These are phyloP conservation scores for Scaptomyza montana DNA, from an alignment of 1,140 invertebrate species.

Conservation along the genomic window DNA sequence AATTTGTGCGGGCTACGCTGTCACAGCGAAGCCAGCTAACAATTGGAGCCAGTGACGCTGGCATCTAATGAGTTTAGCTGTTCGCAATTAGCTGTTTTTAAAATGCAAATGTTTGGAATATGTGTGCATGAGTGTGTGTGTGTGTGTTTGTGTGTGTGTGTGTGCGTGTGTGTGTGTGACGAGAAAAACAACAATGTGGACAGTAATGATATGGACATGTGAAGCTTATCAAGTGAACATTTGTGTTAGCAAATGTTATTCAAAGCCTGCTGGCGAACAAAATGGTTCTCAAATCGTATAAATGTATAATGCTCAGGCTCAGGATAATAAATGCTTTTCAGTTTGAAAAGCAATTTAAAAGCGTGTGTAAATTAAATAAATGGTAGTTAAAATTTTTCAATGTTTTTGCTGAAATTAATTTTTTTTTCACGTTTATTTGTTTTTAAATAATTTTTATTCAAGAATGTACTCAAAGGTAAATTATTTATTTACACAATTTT, in stretches of 20 bases:
- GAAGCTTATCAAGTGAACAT: slow-evolving; percentile 45
- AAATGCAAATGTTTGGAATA: slow-evolving; percentile 52
- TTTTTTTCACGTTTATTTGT: background rate
- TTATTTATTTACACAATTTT: background rate
- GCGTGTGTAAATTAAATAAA: no score
- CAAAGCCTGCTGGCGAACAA: background rate
- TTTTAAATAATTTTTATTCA: background rate
- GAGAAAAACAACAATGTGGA: slow-evolving; percentile 19
- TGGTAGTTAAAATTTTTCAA: no score
- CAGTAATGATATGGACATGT: slow-evolving; percentile 28
- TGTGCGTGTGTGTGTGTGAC: slow-evolving; percentile 8
- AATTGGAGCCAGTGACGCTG: slow-evolving; percentile 36
- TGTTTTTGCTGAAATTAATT: background rate
- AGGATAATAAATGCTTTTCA: background rate
- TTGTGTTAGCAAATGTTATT: slow-evolving; percentile 2
- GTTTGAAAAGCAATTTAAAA: background rate
- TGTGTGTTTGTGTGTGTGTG: slow-evolving; percentile 5
- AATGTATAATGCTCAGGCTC: background rate
- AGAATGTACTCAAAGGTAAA: background rate
- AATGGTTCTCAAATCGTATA: background rate
- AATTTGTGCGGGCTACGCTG: slow-evolving; percentile 38
- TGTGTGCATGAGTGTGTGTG: slow-evolving; percentile 1
- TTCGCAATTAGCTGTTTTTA: slow-evolving; percentile 69
- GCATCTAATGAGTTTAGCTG: slow-evolving; percentile 66
- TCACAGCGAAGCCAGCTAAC: slow-evolving; percentile 9